Evolutionary conservation across 2,113 vertebrate genomes (phyloP), one percentile per base, ranked within the genome.

Genomic region (Damaliscus lunatus): DNA sequence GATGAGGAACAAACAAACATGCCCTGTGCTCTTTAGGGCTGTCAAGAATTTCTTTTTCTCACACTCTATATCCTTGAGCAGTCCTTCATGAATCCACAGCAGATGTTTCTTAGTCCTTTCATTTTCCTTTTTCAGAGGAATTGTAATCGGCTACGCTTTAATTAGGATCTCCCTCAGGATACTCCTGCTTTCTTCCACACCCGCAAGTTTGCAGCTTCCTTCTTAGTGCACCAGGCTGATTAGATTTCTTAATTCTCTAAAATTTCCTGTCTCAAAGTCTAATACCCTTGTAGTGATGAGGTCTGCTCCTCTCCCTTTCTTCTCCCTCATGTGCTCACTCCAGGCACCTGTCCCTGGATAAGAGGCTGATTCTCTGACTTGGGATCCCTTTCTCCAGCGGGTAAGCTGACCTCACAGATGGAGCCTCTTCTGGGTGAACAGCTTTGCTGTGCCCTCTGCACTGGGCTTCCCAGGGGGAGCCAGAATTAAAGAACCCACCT

Each of bases 241-340:
- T 96, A 97, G 85, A 96, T 97, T 97, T 97, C 96, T 94, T 96
- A 97, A 96, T 96, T 97, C 94, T 33, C 88, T 88, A 85, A 95
- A 87, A 96, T 88, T 84, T 83, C 33, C 86, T 83, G 21, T 90
- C 85, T 94, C 2, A 6, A 95, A 96, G 82, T 46, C 43, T 89
- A 95, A 96, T 81, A 87, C n/a, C 46, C 92, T 90, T 52, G 82
- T 40, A 89, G 60, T 12, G n/a, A 55, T 67, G 57, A 96, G 57
- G 48, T 84, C 62, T 95, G 46, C 50, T 87, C 84, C 57, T 95
- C 33, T 71, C 78, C 21, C 13, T 62, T 59, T 81, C 86, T 33
- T 77, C 71, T 90, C 1, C 3, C 15, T 43, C 36, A 0, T 46
- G 60, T 36, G 43, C 29, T 57, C 57, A 53, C 31, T 62, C 87